Percentiles rank a stretch among this genome's conserved stretches.
These are phyloP conservation scores for Silurus meridionalis DNA, from an alignment of 2,113 vertebrate species.

Conservation along the genomic window DNA sequence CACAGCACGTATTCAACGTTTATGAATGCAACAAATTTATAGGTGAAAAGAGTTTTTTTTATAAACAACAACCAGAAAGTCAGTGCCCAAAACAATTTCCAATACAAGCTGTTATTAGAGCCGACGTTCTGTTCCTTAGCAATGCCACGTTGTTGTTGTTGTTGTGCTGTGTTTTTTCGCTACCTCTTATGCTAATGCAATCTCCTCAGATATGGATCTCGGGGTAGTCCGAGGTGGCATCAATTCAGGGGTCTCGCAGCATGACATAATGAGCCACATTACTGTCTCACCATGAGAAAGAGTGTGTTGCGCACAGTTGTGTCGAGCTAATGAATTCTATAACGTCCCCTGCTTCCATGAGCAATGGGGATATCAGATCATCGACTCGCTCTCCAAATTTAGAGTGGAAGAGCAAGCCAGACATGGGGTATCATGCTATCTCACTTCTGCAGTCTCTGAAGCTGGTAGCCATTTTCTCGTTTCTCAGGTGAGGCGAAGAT, in stretches of 20 bases:
- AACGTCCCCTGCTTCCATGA: conserved; percentile 5
- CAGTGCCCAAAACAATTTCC: neutral
- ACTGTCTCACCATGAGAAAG: neutral
- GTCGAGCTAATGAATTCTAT: neutral
- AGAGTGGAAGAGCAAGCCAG: conserved; percentile 5
- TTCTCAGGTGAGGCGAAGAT: conserved; percentile 22
- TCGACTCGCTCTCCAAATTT: neutral
- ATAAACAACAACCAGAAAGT: neutral
- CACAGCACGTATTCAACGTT: neutral
- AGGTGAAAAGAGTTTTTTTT: neutral
- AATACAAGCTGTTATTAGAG: neutral
- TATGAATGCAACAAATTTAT: neutral
- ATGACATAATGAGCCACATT: conserved; percentile 7
- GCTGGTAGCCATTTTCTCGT: neutral
- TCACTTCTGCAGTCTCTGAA: neutral
- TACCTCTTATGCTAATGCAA: neutral
- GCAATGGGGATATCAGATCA: conserved; percentile 1
- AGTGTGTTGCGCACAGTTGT: neutral
- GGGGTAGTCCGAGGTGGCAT: conserved; percentile 2
- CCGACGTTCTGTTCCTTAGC: neutral
- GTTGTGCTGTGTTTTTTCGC: neutral
- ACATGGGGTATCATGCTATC: neutral
- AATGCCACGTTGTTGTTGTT: too few relatives aligned
- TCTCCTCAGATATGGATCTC: neutral
- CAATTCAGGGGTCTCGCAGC: neutral